These are phyloP conservation scores for Sardinella longiceps DNA, from an alignment of 2,797 vertebrate genomes.

Conservation along the genomic window DNA sequence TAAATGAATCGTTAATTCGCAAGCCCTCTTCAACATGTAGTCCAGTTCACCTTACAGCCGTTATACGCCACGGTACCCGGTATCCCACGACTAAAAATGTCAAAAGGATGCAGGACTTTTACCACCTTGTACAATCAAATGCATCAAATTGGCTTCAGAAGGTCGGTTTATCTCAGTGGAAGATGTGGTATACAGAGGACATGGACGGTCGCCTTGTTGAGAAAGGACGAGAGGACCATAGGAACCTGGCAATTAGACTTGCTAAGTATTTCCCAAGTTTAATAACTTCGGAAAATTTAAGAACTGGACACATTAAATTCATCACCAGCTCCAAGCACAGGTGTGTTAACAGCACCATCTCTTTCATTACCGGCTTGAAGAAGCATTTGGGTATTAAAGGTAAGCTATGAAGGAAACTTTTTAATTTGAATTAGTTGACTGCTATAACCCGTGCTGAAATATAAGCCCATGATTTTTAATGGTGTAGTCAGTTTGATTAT, in stretches of 20 bases:
- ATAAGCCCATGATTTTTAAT: too few relatives aligned
- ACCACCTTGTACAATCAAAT: slow-evolving; percentile 58
- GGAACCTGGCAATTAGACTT: slow-evolving; percentile 77
- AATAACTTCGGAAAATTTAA: slow-evolving; percentile 71
- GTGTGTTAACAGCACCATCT: slow-evolving; percentile 82
- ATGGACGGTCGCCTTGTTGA: slow-evolving; percentile 86
- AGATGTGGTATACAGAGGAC: slow-evolving; percentile 84
- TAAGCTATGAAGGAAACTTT: slow-evolving; percentile 33
- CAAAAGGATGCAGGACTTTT: slow-evolving; percentile 72
- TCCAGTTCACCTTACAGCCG: slow-evolving; percentile 79
- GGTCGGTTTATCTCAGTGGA: slow-evolving; percentile 68
- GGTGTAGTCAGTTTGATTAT: too few relatives aligned
- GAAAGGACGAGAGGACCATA: slow-evolving; percentile 82
- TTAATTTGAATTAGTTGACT: too few relatives aligned
- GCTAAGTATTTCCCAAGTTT: slow-evolving; percentile 78
- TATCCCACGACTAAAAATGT: slow-evolving; percentile 78
- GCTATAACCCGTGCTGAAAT: background rate
- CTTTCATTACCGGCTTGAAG: slow-evolving; percentile 76
- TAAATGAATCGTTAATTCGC: slow-evolving; percentile 66
- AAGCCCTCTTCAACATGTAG: slow-evolving; percentile 71
- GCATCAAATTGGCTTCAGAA: slow-evolving; percentile 36
- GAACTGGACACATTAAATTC: slow-evolving; percentile 66
- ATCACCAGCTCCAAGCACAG: slow-evolving; percentile 89
- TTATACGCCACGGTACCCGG: slow-evolving; percentile 81
- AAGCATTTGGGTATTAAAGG: slow-evolving; percentile 66